Percentiles rank a stretch among this genome's conserved stretches.
Evolutionary conservation across 2,888 invertebrate species (phyloP).

Genomic region (Lagria hirta): DNA sequence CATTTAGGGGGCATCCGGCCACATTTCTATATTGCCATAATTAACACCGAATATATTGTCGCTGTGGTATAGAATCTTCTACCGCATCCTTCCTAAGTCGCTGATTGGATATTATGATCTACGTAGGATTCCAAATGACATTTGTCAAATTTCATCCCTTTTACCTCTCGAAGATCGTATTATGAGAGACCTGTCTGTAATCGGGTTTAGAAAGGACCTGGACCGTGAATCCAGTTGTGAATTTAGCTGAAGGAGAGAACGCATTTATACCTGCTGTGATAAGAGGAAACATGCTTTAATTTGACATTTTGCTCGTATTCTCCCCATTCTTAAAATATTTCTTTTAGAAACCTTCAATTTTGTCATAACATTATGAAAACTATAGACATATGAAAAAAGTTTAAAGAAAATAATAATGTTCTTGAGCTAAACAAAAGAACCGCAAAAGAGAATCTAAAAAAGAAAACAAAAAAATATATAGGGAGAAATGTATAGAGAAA

Average conservation of each 20-base stretch:
- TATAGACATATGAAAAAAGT: too few relatives aligned
- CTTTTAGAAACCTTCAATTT: too few relatives aligned
- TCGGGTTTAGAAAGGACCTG: constrained; percentile 37
- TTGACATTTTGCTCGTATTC: too few relatives aligned
- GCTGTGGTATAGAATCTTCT: constrained; percentile 22
- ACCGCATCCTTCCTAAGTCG: constrained; percentile 31
- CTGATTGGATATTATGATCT: constrained; percentile 31
- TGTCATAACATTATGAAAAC: too few relatives aligned
- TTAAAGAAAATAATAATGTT: too few relatives aligned
- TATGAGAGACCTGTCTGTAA: constrained; percentile 37
- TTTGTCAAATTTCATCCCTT: constrained; percentile 33
- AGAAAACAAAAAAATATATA: too few relatives aligned
- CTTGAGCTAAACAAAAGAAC: too few relatives aligned
- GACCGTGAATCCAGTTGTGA: constrained; percentile 41
- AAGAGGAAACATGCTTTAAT: constrained; percentile 7
- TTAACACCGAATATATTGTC: constrained; percentile 36
- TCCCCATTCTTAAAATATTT: too few relatives aligned
- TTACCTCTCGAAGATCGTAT: constrained; percentile 42
- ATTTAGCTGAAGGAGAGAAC: constrained; percentile 35
- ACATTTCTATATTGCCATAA: constrained; percentile 34
- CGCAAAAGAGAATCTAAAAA: too few relatives aligned
- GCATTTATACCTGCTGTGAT: constrained; percentile 22
- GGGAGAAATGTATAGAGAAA: too few relatives aligned
- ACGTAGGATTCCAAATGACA: constrained; percentile 12
- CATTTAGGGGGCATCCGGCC: constrained; percentile 36